phyloP scores from a whole-genome alignment of 2,888 invertebrate species.

The Theodoxus fluviatilis region DNA sequence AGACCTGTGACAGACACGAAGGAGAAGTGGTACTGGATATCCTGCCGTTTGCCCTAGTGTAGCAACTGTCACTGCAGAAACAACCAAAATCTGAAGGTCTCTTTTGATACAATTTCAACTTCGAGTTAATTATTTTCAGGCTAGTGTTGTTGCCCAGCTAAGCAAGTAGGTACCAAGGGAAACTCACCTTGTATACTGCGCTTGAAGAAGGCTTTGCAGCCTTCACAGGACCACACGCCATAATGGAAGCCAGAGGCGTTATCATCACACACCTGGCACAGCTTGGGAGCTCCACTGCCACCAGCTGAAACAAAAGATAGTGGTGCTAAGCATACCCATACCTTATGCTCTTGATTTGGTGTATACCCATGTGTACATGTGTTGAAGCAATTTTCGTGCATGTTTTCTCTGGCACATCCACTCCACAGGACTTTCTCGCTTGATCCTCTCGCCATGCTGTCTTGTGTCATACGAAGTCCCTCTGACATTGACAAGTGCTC shows the following conservation, averaged over 20 bases:
- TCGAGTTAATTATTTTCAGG: too few species aligned
- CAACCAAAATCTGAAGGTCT: too few species aligned
- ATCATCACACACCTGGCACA: constrained; percentile 61
- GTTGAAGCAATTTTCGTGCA: neutral
- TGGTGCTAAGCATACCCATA: neutral
- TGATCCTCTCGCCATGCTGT: neutral
- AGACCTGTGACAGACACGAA: too few species aligned
- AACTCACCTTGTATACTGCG: constrained; percentile 61
- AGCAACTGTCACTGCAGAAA: too few species aligned
- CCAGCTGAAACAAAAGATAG: constrained; percentile 27
- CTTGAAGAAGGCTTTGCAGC: constrained; percentile 65
- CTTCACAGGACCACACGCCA: constrained; percentile 65
- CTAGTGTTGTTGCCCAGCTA: too few species aligned
- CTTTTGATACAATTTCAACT: too few species aligned
- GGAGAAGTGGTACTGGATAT: too few species aligned
- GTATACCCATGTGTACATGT: neutral
- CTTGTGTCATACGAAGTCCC: too few species aligned
- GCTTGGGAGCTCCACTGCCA: constrained; percentile 39
- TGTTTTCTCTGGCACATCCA: neutral
- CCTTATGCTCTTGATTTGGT: neutral
- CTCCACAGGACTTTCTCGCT: neutral
- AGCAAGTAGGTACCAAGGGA: too few species aligned
- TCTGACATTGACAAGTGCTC: too few species aligned
- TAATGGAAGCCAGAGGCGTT: constrained; percentile 65
- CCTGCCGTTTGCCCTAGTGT: too few species aligned